Base-by-base conservation (phyloP, 2,113 vertebrate species). In the Sorex fumeus region DNA sequence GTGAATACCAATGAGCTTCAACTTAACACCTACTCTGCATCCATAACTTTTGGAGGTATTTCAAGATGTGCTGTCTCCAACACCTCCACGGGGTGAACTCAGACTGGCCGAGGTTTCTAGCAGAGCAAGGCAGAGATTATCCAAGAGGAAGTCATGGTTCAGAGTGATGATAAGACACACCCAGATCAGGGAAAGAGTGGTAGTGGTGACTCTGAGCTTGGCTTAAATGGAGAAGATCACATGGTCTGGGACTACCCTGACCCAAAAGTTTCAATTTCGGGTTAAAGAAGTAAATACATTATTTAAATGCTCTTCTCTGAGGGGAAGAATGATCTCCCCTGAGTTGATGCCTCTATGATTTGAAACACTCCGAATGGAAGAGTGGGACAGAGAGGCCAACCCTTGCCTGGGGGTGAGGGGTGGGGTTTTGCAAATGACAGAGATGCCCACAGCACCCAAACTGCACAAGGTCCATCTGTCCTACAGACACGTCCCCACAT, bases 361-460 rank as follows among this genome's bases (percentile, higher is more conserved):
- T 27, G 80, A 77, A 40, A 70, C 27, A 78, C 64, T 19, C 27
- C 0, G 34, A 43, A 45, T 19, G 7, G 47, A 84, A 78, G 86
- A 36, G 45, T 12, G 5, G 18, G 77, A 18, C 13, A 3, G 28
- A 3, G 36, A 4, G 8, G 76, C 45, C 70, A 64, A 47, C 19
- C 12, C 12, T 4, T 0, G 12, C 4, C n/a, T 30, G 2, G 1
- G 27, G 2, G 19, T 9, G 62, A 3, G 40, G 40, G 40, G 40
- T 40, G 40, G 40, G 40, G 40, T 40, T 23, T 57, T 5, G 16
- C 1, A 4, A 8, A 69, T 16, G 53, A 23, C 66, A 57, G 60
- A 23, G 25, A 34, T 53, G 25, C 53, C 53, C 16, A 0, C 0
- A 25, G 53, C 30, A 30, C 50, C 2, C 0, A 25, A 19, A 19